These are phyloP conservation scores for Anneissia japonica DNA, from an alignment of 35 echinoderm and acorn worm species.

Conservation along the genomic window DNA sequence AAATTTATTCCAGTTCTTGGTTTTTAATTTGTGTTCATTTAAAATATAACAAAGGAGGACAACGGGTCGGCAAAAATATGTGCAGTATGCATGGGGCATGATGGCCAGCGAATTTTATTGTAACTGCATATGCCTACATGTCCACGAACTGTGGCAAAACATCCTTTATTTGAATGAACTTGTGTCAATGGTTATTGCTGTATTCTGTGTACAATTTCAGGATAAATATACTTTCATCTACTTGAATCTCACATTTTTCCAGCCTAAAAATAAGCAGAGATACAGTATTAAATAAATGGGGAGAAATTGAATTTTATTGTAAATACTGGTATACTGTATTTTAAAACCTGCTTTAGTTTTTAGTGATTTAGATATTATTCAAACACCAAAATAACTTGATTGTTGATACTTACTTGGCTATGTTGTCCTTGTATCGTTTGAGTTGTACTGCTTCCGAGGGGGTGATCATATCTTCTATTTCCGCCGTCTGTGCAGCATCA, in stretches of 20 bases:
- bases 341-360: neutral
- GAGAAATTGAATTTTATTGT: neutral
- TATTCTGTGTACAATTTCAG: slow-evolving; percentile 40
- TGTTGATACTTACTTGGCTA: slow-evolving; percentile 61
- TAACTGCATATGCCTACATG: too few relatives aligned
- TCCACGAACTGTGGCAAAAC: too few relatives aligned
- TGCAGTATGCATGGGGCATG: too few relatives aligned
- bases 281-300: neutral
- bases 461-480: slow-evolving; percentile 97
- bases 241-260: slow-evolving; percentile 85
- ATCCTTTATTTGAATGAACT: neutral
- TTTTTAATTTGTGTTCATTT: too few relatives aligned
- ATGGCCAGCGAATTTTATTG: too few relatives aligned
- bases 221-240: slow-evolving; percentile 68
- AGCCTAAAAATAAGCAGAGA: slow-evolving; percentile 64
- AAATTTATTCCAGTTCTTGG: too few relatives aligned
- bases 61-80: too few relatives aligned
- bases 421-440: slow-evolving; percentile 66
- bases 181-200: slow-evolving; percentile 3
- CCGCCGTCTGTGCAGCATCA: slow-evolving; percentile 68
- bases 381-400: neutral
- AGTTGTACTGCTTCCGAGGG: slow-evolving; percentile 69
- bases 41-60: too few relatives aligned
- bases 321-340: neutral
- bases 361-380: neutral